Base-by-base conservation (phyloP, 1,140 invertebrate genomes). In the Cydia fagiglandana region DNA sequence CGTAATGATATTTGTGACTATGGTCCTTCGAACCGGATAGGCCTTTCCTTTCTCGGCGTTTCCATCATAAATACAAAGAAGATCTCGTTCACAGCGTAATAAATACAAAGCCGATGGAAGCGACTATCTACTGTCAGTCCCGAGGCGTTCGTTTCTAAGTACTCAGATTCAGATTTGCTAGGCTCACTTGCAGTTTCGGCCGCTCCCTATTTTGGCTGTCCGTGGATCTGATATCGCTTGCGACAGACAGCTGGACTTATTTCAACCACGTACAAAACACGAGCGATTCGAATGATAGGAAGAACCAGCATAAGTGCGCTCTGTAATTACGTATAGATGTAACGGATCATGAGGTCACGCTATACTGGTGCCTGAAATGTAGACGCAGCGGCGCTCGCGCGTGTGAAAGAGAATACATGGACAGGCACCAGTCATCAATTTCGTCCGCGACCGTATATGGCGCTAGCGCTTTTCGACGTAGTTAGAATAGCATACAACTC, bases 391-490 rank as follows among this genome's bases (percentile, higher is more conserved):
- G 20, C 56, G 56, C 10, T 20, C 56, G 20, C 56, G 56, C 20
- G 20, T n/a, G 38, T 61, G 15, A 53, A 53, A 53, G 4, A 6
- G 50, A 53, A 53, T 61, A 24, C 3, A 64, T 17, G 24, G 73
- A 75, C 73, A 64, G 50, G 34, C 73, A 6, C n/a, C 56, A 64
- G 53, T 53, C 73, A 64, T 75, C 73, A 75, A 75, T 75, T 75
- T 56, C 50, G 73, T 61, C 20, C 20, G 45, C 41, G 47, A 9
- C 56, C 56, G 56, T 61, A 61, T 61, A 61, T 61, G 56, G 56
- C 56, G 20, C 50, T 53, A 53, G 56, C 53, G 47, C 53, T 17
- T 17, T 61, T 61, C 56, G 56, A 61, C 24, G 15, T n/a, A 53
- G 15, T 53, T 61, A 61, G 56, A 61, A 53, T 17, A 53, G 15